phyloP scores from a whole-genome alignment of 2,888 invertebrate species.

The Argyresthia albistria region DNA sequence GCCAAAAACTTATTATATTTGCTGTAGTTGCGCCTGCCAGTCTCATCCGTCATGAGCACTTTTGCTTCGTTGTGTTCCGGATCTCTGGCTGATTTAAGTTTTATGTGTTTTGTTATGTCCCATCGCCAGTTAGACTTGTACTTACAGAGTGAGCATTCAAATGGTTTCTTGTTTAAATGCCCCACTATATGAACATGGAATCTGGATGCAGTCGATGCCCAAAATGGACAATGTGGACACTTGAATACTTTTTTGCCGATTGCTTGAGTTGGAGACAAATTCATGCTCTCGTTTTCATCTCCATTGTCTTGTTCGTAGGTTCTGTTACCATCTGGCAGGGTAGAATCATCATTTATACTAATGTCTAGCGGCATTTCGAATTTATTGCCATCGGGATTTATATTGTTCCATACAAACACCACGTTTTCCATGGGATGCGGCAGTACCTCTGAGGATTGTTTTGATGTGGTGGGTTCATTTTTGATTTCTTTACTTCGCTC shows the following conservation, averaged over 20 bases:
- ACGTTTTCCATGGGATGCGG: slow-evolving; percentile 86
- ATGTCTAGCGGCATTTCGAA: slow-evolving; percentile 55
- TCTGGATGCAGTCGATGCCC: slow-evolving; percentile 93
- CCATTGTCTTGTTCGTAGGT: slow-evolving; percentile 45
- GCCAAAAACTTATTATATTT: slow-evolving; percentile 92
- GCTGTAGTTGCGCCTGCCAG: slow-evolving; percentile 91
- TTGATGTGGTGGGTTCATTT: slow-evolving; percentile 31
- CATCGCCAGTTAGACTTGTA: slow-evolving; percentile 97
- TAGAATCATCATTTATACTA: slow-evolving; percentile 58
- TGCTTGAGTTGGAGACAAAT: slow-evolving; percentile 74
- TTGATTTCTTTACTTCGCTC: slow-evolving; percentile 26
- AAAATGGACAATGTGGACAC: slow-evolving; percentile 93
- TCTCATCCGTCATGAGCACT: slow-evolving; percentile 93
- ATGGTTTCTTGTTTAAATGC: slow-evolving; percentile 93
- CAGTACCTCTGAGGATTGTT: slow-evolving; percentile 48
- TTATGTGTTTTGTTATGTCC: slow-evolving; percentile 97
- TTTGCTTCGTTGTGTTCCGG: slow-evolving; percentile 85
- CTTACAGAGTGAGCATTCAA: slow-evolving; percentile 94
- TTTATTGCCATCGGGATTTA: slow-evolving; percentile 54
- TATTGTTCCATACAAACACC: slow-evolving; percentile 87
- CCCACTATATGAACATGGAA: slow-evolving; percentile 96
- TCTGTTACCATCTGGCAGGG: slow-evolving; percentile 43
- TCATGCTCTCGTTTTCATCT: slow-evolving; percentile 70
- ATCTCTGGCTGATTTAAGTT: slow-evolving; percentile 89
- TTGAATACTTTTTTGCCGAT: slow-evolving; percentile 87